These are phyloP conservation scores for Atta colombica DNA, from an alignment of 1,140 invertebrate genomes.

Conservation along the genomic window DNA sequence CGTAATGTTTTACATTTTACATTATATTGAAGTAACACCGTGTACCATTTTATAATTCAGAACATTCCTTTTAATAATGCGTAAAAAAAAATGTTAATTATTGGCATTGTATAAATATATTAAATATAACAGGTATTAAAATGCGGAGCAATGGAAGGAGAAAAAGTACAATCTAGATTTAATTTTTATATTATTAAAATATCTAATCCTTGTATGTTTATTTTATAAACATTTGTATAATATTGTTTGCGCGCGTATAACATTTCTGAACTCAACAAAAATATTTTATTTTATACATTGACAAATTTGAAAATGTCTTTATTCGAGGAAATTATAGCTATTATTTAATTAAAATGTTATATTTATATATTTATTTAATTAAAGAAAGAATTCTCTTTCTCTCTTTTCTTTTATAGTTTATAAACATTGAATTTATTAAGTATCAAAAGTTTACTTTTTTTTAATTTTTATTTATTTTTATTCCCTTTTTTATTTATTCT, in stretches of 20 bases:
- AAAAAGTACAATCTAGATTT: no score
- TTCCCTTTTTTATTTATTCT: background rate
- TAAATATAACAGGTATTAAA: background rate
- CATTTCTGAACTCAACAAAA: background rate
- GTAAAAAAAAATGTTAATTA: background rate
- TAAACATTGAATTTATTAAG: background rate
- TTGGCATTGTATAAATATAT: no score
- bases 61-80: background rate
- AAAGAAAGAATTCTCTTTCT: background rate
- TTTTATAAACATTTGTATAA: background rate
- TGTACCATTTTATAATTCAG: background rate
- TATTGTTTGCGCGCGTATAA: background rate
- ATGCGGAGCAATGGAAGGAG: background rate
- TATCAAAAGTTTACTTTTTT: no score
- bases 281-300: slow-evolving; percentile 13
- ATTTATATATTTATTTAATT: background rate
- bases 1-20: background rate
- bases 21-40: no score
- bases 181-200: background rate
- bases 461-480: background rate
- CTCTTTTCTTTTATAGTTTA: background rate
- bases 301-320: background rate
- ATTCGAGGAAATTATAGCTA: background rate
- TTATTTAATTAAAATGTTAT: background rate
- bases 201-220: background rate